Percentiles rank a stretch among this genome's conserved stretches.
Evolutionary conservation across 2,113 vertebrate species (phyloP).

Genomic region (Clarias magur): DNA sequence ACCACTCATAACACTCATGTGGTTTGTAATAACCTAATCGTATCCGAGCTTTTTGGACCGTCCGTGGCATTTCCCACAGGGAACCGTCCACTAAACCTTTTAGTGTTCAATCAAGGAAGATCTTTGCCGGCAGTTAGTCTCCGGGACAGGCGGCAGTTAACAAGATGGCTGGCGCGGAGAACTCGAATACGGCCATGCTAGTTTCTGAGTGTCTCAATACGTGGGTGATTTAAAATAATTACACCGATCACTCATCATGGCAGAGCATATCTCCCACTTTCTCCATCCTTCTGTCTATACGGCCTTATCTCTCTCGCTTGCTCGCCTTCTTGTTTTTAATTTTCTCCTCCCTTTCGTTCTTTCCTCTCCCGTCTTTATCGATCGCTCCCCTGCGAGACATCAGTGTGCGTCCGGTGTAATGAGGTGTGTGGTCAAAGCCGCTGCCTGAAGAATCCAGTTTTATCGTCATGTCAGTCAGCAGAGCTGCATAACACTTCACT

Average conservation of each 20-base stretch:
- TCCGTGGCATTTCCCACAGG: neutral
- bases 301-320: neutral
- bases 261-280: slow-evolving; percentile 4
- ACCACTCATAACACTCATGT: neutral
- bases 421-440: slow-evolving; percentile 4
- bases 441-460: slow-evolving; percentile 11
- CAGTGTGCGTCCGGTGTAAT: neutral
- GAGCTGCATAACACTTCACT: neutral
- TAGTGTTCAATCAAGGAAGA: neutral
- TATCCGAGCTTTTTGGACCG: neutral
- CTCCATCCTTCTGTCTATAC: neutral
- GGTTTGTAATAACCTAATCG: neutral
- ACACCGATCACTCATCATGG: neutral
- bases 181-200: neutral
- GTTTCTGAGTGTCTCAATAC: neutral
- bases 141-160: neutral
- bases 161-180: neutral
- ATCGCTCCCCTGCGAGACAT: neutral
- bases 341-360: neutral
- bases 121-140: neutral
- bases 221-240: neutral
- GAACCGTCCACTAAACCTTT: neutral
- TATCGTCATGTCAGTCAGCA: slow-evolving; percentile 6
- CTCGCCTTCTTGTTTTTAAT: neutral
- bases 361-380: neutral